Percentiles rank a stretch among this genome's conserved stretches.
Conservation (phyloP, 2,797 vertebrate species). For the Sebastolobus alascanus region DNA sequence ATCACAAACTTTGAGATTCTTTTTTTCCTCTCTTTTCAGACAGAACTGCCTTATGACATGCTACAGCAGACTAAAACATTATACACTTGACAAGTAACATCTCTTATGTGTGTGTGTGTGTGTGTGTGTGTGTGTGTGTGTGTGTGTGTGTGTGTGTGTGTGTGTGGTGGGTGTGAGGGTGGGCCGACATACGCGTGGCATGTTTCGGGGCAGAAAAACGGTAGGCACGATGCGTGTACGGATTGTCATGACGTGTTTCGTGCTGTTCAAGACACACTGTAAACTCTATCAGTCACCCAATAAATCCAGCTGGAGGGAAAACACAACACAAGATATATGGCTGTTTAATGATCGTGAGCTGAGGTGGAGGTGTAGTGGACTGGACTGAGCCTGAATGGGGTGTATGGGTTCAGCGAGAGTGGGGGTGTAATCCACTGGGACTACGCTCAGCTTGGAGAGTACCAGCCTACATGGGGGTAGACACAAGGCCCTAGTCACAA, state of each 20-base stretch:
- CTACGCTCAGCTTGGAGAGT: slow-evolving; percentile 36
- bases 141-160: slow-evolving; percentile 6
- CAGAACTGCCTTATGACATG: slow-evolving; percentile 47
- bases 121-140: neutral
- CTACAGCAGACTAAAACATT: slow-evolving; percentile 39
- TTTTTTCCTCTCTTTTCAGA: slow-evolving; percentile 40
- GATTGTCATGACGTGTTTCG: slow-evolving; percentile 76
- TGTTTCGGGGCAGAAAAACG: slow-evolving; percentile 28
- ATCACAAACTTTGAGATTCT: slow-evolving; percentile 32
- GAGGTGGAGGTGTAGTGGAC: slow-evolving; percentile 67
- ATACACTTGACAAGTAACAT: slow-evolving; percentile 48
- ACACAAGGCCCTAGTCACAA: slow-evolving; percentile 84
- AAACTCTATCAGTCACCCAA: slow-evolving; percentile 83
- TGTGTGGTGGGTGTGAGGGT: slow-evolving; percentile 32
- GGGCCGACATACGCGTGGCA: slow-evolving; percentile 46
- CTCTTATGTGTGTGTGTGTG: slow-evolving; percentile 10
- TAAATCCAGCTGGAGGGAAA: slow-evolving; percentile 82
- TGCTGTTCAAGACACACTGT: slow-evolving; percentile 76
- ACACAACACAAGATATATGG: slow-evolving; percentile 76
- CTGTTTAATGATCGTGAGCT: slow-evolving; percentile 76
- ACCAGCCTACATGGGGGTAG: slow-evolving; percentile 64
- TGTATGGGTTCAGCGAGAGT: slow-evolving; percentile 62
- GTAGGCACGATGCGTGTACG: slow-evolving; percentile 59
- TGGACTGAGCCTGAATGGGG: slow-evolving; percentile 63
- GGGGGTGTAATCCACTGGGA: slow-evolving; percentile 64